Evolutionary conservation across 1,140 invertebrate species (phyloP).

Genomic region (Drosophila yakuba): DNA sequence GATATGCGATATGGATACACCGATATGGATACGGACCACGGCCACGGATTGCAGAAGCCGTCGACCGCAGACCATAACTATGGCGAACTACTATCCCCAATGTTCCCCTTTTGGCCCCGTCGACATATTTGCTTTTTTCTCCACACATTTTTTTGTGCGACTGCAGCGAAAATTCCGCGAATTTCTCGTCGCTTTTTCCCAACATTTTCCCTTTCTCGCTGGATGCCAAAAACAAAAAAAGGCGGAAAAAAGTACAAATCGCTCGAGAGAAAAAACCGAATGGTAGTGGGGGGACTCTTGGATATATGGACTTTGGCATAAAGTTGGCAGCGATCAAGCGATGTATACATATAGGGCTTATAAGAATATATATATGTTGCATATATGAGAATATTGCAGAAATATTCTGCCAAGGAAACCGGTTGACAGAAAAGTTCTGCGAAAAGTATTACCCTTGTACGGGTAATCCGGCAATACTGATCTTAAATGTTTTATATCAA

Average conservation of each 20-base stretch:
- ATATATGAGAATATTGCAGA: conserved; percentile 20
- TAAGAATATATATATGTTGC: conserved; percentile 3
- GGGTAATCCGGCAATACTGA: not conserved
- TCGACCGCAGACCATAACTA: conserved; percentile 69
- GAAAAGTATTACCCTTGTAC: not conserved
- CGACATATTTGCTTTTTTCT: conserved; percentile 69
- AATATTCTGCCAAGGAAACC: conserved; percentile 28
- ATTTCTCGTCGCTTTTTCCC: conserved; percentile 57
- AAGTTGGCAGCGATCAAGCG: conserved; percentile 49
- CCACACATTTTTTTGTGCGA: conserved; percentile 62
- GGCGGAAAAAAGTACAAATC: not conserved
- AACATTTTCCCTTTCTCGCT: conserved; percentile 15
- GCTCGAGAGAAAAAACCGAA: not conserved
- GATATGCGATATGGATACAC: conserved; percentile 1
- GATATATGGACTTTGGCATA: conserved; percentile 53
- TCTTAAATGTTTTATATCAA: too few relatives aligned
- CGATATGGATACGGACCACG: conserved; percentile 6
- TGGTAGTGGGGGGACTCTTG: conserved; percentile 1
- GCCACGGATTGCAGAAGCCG: conserved; percentile 16
- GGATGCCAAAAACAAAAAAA: not conserved
- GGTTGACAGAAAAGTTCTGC: not conserved
- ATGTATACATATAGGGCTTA: conserved; percentile 27
- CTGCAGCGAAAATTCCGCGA: conserved; percentile 80
- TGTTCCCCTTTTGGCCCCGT: conserved; percentile 58
- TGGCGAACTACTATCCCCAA: conserved; percentile 30